A percentile compares a stretch with the other conserved stretches of the same genome.
Conservation (phyloP, 2,113 vertebrate genomes). For the Pedionomus torquatus region DNA sequence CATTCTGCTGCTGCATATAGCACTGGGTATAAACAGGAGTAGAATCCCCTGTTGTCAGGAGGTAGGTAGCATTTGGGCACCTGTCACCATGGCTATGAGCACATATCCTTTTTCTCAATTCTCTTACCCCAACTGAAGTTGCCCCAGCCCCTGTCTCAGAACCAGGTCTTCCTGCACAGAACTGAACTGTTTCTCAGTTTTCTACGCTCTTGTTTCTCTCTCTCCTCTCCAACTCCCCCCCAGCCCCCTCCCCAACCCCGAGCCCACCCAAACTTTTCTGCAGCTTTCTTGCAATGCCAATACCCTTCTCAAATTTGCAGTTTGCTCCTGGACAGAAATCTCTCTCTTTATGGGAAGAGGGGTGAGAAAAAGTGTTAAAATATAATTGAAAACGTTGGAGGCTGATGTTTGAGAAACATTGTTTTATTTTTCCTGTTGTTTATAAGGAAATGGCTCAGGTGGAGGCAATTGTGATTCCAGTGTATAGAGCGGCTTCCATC, state of each 20-base stretch:
- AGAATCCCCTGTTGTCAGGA: not conserved
- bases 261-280: not conserved
- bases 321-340: not conserved
- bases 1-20: not conserved
- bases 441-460: not conserved
- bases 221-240: not conserved
- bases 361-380: not conserved
- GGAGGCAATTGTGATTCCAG: not conserved
- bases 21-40: not conserved
- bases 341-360: not conserved
- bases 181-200: not conserved
- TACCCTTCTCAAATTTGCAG: not conserved
- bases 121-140: not conserved
- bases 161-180: not conserved
- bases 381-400: not conserved
- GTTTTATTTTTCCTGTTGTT: not conserved
- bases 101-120: not conserved
- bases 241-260: not conserved
- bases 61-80: not conserved
- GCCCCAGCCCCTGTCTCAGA: not conserved
- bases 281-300: not conserved
- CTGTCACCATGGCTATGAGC: not conserved
- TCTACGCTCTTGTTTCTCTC: not conserved
- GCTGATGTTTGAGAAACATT: not conserved
- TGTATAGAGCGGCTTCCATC: not conserved